These are phyloP conservation scores for Lepus europaeus DNA, from an alignment of 2,113 vertebrate genomes.

Conservation along the genomic window DNA sequence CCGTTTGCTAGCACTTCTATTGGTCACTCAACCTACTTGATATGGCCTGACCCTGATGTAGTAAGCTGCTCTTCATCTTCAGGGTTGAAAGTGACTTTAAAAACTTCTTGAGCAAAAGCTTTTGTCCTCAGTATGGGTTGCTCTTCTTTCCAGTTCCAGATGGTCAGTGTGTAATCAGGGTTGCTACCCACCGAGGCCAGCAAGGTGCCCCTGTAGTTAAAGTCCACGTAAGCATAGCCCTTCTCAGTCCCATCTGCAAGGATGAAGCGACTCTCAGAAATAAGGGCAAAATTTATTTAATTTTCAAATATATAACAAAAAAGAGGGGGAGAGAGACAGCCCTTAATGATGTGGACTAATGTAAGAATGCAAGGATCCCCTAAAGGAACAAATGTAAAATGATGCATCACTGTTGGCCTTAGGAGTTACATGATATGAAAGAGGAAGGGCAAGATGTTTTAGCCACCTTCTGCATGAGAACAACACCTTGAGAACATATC, in stretches of 20 bases:
- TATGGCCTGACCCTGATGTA: conserved; percentile 93
- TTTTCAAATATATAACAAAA: background rate
- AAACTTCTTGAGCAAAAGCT: conserved; percentile 95
- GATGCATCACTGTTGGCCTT: background rate
- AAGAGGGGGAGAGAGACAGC: background rate
- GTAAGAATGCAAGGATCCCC: conserved; percentile 1
- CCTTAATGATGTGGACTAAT: background rate
- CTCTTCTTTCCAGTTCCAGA: conserved; percentile 97
- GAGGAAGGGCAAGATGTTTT: background rate
- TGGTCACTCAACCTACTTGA: conserved; percentile 89
- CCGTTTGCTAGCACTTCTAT: background rate
- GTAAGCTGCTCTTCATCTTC: conserved; percentile 93
- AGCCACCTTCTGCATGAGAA: background rate
- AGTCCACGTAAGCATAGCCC: conserved; percentile 92
- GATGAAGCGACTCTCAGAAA: conserved; percentile 37
- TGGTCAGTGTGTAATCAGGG: conserved; percentile 94
- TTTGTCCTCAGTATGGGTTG: conserved; percentile 91
- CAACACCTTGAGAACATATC: background rate
- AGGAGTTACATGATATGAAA: background rate
- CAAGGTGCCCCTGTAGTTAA: conserved; percentile 90
- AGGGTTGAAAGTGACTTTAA: conserved; percentile 93
- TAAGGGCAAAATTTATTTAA: background rate
- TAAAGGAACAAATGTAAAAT: conserved; percentile 41
- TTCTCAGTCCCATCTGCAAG: conserved; percentile 92
- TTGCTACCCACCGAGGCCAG: conserved; percentile 92